A percentile compares a stretch with the other conserved stretches of the same genome.
phyloP scores from a whole-genome alignment of 2,113 vertebrate species.

The Chloropsis hardwickii region DNA sequence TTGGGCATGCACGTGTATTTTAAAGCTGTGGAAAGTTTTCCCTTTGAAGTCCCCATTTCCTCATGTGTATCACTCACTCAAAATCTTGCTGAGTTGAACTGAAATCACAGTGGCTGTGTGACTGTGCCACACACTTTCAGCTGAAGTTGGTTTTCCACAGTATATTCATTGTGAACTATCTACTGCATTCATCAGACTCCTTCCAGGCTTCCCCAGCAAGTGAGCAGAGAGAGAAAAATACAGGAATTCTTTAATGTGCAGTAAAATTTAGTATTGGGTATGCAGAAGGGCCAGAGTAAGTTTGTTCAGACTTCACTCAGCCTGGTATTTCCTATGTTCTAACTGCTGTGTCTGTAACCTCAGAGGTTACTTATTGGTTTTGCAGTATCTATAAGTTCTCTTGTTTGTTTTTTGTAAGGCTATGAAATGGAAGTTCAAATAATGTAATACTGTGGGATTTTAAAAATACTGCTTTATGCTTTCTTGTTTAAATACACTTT shows the following conservation, averaged over 20 bases:
- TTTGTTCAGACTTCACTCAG: neutral
- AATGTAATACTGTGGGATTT: neutral
- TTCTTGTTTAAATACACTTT: neutral
- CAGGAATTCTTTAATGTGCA: neutral
- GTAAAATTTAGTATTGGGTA: rapidly evolving
- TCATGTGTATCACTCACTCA: neutral
- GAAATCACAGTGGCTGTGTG: neutral
- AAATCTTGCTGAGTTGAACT: neutral
- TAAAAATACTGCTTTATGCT: neutral
- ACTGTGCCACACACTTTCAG: neutral
- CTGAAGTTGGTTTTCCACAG: neutral
- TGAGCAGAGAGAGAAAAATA: neutral
- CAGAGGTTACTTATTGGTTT: neutral
- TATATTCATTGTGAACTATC: neutral
- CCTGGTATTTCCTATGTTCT: neutral
- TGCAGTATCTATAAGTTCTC: neutral
- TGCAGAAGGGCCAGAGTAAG: neutral
- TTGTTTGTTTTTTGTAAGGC: neutral
- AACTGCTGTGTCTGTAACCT: neutral
- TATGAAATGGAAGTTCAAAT: neutral
- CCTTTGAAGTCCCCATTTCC: neutral
- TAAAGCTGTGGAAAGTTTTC: neutral
- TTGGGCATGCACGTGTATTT: neutral
- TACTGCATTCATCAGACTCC: neutral
- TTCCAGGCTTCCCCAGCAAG: neutral